Base-by-base conservation (phyloP, 2,888 invertebrate genomes). In the Spodoptera littoralis region DNA sequence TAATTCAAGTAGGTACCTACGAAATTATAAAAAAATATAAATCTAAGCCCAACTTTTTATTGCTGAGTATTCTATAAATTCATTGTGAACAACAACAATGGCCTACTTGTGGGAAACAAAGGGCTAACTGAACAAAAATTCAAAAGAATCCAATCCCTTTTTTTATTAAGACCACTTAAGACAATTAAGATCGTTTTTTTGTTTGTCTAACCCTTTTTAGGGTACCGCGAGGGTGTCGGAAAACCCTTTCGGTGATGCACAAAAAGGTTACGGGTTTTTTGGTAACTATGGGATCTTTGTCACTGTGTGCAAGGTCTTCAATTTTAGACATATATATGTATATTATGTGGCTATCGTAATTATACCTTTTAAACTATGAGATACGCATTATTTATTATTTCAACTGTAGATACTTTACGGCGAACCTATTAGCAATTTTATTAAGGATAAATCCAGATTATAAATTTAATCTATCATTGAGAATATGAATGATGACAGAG, bases 111-210 rank as follows among this genome's bases (percentile, higher is more conserved):
- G 78, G 73, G 58, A 74, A 80, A 89, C 88, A 89, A 89, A 83
- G 79, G 82, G 76, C 60, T 71, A 77, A 80, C 78, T 78, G 70
- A 71, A 77, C 70, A 80, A 74, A 55, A 27, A 82, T 84, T 84
- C 82, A 85, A 86, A 85, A 76, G 76, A 81, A 79, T 77, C 81
- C 82, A 80, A 70, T 71, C 77, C 82, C 81, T 76, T 84, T 87
- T 88, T 88, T 84, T 79, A 77, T 85, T 79, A 81, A 76, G 77
- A 84, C 79, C 90, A 87, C 88, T 89, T 88, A 88, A 88, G 88
- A 91, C 90, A 90, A 91, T 90, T 89, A 89, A 87, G 79, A 76
- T 18, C 80, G 56, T 77, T 79, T 88, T 87, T 88, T 86, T 84
- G 80, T 82, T 81, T 65, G 70, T 76, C 51, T 65, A 74, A 76